Conservation (phyloP, 1,140 invertebrate species). For the Maniola jurtina region DNA sequence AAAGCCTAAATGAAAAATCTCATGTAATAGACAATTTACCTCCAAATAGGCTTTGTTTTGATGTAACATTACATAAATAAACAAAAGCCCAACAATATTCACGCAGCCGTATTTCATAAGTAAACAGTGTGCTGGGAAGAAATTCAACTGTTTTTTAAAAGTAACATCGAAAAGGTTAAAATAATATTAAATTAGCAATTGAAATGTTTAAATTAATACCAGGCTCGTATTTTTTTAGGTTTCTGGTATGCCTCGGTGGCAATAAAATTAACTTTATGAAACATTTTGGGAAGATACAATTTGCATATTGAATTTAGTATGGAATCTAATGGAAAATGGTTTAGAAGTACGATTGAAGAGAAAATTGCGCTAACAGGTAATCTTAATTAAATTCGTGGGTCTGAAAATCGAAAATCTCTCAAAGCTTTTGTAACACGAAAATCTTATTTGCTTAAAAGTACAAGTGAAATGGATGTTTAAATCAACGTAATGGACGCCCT, state of each 20-base stretch:
- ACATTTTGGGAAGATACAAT: slow-evolving; percentile 44
- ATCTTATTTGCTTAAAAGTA: not conserved
- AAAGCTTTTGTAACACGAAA: not conserved
- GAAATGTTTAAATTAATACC: not conserved
- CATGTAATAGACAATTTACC: too few species aligned
- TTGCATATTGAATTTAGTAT: slow-evolving; percentile 42
- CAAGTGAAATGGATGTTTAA: not conserved
- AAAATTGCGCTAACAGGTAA: slow-evolving; percentile 6
- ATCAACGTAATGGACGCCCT: not conserved
- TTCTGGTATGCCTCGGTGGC: slow-evolving; percentile 44
- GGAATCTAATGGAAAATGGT: slow-evolving; percentile 47
- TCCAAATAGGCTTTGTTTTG: too few species aligned
- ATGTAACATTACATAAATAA: too few species aligned
- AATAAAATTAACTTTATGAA: slow-evolving; percentile 46
- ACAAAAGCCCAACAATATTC: too few species aligned
- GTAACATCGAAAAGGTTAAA: not conserved
- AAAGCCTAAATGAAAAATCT: too few species aligned
- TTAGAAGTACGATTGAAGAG: slow-evolving; percentile 35
- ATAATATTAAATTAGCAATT: slow-evolving; percentile 5
- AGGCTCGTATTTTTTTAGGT: slow-evolving; percentile 34
- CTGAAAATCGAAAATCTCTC: slow-evolving; percentile 1
- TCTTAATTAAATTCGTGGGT: not conserved
- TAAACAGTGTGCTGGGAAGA: not conserved
- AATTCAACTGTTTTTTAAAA: not conserved
- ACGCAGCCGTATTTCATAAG: too few species aligned